These are phyloP conservation scores for Plagodis dolabraria DNA, from an alignment of 2,888 invertebrate species.

Conservation along the genomic window DNA sequence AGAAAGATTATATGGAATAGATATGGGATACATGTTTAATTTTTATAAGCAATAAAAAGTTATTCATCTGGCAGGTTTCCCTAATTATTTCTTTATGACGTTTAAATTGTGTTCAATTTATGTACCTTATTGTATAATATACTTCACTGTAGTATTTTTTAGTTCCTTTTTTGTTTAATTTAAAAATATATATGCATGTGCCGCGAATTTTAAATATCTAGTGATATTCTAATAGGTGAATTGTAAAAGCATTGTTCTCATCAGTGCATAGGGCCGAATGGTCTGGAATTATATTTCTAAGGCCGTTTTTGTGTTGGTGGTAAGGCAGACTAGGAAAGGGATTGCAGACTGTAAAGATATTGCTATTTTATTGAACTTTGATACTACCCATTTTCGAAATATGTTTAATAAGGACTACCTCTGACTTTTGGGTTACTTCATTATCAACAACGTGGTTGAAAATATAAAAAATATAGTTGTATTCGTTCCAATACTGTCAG, in stretches of 20 bases:
- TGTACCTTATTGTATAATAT: slow-evolving; percentile 60
- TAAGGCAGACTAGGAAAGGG: slow-evolving; percentile 5
- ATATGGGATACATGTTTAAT: slow-evolving; percentile 71
- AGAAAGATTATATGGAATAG: slow-evolving; percentile 75
- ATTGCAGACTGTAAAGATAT: neutral
- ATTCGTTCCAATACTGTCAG: too few species aligned
- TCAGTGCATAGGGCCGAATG: slow-evolving; percentile 14
- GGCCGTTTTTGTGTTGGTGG: slow-evolving; percentile 36
- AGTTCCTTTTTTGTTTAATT: slow-evolving; percentile 49
- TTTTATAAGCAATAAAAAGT: slow-evolving; percentile 66
- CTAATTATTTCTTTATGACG: slow-evolving; percentile 52
- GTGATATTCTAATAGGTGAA: slow-evolving; percentile 28
- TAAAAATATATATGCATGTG: slow-evolving; percentile 44
- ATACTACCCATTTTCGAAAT: neutral
- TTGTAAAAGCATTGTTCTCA: slow-evolving; percentile 27
- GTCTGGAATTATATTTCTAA: slow-evolving; percentile 22
- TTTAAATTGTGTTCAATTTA: slow-evolving; percentile 58
- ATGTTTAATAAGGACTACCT: too few species aligned
- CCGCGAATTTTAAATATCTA: slow-evolving; percentile 37
- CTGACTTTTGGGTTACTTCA: too few species aligned
- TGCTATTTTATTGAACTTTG: neutral
- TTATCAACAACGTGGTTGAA: too few species aligned
- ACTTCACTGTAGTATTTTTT: slow-evolving; percentile 52
- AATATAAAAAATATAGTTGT: too few species aligned
- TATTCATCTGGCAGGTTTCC: slow-evolving; percentile 68